phyloP scores from a whole-genome alignment of 2,113 vertebrate genomes.

The Tragulus kanchil region DNA sequence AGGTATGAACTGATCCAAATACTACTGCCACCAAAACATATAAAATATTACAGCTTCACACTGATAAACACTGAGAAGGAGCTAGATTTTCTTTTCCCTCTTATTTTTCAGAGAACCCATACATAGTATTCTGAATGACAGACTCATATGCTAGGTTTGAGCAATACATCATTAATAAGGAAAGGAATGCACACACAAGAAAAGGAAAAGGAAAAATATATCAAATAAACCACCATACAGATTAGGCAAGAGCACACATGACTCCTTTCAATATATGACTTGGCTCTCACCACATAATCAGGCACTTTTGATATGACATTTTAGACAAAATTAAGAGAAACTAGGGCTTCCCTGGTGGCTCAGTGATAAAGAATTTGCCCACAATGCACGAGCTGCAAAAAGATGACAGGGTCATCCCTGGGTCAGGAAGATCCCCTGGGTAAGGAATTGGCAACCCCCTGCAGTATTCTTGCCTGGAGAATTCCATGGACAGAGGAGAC shows the following conservation, averaged over 20 bases:
- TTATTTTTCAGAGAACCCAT: not conserved
- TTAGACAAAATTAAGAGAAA: constrained; percentile 20
- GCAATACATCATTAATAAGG: not conserved
- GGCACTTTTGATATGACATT: not conserved
- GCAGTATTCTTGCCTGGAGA: too few species aligned
- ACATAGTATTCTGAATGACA: not conserved
- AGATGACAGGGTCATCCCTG: too few species aligned
- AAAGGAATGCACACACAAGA: constrained; percentile 16
- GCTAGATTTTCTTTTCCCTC: constrained; percentile 38
- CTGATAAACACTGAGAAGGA: not conserved
- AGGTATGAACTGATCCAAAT: not conserved
- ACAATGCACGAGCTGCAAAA: too few species aligned
- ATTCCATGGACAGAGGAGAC: too few species aligned
- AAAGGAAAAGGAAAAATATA: not conserved
- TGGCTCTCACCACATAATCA: not conserved
- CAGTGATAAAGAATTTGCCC: too few species aligned
- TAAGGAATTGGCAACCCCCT: too few species aligned
- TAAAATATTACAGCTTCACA: not conserved
- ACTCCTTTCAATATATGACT: not conserved
- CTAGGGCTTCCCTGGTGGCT: not conserved
- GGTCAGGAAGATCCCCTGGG: too few species aligned
- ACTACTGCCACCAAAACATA: not conserved
- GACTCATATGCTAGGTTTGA: not conserved
- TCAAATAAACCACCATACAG: not conserved
- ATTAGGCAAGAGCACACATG: not conserved